Evolutionary conservation across 2,888 invertebrate species (phyloP).

Genomic region (Cephus sareptanus): DNA sequence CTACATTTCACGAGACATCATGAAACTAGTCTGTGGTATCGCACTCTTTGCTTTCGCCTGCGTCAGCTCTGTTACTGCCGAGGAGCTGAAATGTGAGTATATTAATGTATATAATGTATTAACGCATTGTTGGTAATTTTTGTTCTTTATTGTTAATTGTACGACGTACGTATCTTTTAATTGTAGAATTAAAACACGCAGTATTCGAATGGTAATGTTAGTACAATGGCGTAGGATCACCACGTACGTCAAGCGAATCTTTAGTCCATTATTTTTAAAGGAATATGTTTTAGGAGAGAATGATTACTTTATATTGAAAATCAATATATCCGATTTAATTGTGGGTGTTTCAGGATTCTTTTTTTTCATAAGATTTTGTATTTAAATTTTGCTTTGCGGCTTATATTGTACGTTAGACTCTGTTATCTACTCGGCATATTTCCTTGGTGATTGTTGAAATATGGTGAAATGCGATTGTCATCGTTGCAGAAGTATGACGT

Average conservation of each 20-base stretch:
- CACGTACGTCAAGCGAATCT: neutral
- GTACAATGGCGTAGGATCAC: neutral
- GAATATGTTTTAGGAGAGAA: neutral
- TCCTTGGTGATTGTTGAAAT: neutral
- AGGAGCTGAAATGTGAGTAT: constrained; percentile 76
- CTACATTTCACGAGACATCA: constrained; percentile 24
- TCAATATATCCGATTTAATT: neutral
- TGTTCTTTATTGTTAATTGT: neutral
- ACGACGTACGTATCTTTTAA: neutral
- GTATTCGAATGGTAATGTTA: neutral
- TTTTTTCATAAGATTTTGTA: neutral
- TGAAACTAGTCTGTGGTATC: constrained; percentile 68
- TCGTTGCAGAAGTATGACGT: neutral
- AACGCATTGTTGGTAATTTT: neutral
- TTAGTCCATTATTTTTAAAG: neutral
- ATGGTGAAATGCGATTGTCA: neutral
- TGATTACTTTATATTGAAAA: neutral
- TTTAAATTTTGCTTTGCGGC: neutral
- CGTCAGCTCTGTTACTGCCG: constrained; percentile 67
- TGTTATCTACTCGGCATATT: neutral
- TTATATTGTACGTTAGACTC: neutral
- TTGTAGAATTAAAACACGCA: neutral
- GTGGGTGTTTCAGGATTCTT: too few relatives aligned
- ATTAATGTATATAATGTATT: constrained; percentile 1
- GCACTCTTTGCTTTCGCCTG: constrained; percentile 65